Conservation (phyloP, 2,888 invertebrate species). For the Cheilosia grossa region DNA sequence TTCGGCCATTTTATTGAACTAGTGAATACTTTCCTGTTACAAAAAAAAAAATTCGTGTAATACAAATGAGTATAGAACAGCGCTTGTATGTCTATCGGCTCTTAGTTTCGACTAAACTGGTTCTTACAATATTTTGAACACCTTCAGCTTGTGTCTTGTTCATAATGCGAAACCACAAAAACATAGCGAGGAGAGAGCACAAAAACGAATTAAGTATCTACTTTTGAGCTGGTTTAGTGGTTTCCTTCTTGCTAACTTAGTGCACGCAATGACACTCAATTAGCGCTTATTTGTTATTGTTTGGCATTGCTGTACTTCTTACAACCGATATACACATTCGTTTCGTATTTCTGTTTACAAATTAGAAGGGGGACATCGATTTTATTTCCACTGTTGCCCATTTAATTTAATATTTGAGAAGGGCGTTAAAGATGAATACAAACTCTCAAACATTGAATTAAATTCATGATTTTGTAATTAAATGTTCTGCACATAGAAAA, state of each 20-base stretch:
- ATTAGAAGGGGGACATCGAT: conserved; percentile 1
- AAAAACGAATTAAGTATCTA: conserved; percentile 50
- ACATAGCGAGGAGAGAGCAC: conserved; percentile 29
- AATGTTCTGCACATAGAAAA: too few species aligned
- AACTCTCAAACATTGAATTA: too few species aligned
- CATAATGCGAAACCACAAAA: conserved; percentile 31
- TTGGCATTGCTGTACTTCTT: conserved; percentile 16
- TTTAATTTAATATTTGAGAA: neutral
- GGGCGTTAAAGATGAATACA: too few species aligned
- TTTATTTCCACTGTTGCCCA: neutral
- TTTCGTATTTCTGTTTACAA: conserved; percentile 1
- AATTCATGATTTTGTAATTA: too few species aligned
- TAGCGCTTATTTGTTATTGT: conserved; percentile 1
- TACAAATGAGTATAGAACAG: conserved; percentile 2
- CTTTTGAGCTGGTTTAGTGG: conserved; percentile 61
- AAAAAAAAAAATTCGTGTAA: neutral
- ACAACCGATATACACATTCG: neutral
- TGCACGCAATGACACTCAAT: conserved; percentile 25
- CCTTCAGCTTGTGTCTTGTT: conserved; percentile 22
- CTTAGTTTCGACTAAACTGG: conserved; percentile 58
- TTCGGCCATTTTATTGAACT: conserved; percentile 17
- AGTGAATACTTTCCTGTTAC: neutral
- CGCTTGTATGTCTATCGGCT: conserved; percentile 38
- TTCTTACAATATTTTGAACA: conserved; percentile 34
- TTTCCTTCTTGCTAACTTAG: conserved; percentile 43